A percentile compares a stretch with the other conserved stretches of the same genome.
These are phyloP conservation scores for Drosophila insularis DNA, from an alignment of 1,140 invertebrate species.

Conservation along the genomic window DNA sequence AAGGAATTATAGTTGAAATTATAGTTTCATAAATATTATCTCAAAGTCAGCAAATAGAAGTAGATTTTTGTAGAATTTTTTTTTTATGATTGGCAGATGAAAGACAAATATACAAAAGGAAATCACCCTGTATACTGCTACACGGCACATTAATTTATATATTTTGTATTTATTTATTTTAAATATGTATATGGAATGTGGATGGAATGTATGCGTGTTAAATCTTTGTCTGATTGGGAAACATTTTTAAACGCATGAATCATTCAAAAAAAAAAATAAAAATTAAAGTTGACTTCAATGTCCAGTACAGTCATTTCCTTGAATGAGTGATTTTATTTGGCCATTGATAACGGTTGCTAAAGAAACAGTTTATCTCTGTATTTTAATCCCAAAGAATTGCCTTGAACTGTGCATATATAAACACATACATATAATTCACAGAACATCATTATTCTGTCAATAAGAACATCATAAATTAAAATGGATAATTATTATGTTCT, in stretches of 20 bases:
- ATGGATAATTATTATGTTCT: too few relatives aligned
- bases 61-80: too few relatives aligned
- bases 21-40: too few relatives aligned
- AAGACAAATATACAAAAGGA: background rate
- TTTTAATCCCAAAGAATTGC: too few relatives aligned
- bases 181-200: background rate
- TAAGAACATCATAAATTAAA: too few relatives aligned
- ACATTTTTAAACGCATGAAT: background rate
- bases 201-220: background rate
- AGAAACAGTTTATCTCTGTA: background rate
- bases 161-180: constrained; percentile 6
- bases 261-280: background rate
- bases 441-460: too few relatives aligned
- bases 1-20: too few relatives aligned
- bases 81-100: too few relatives aligned
- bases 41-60: too few relatives aligned
- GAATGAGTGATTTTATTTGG: background rate
- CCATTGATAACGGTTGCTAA: background rate
- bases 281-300: background rate
- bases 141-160: background rate
- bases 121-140: background rate
- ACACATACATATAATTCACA: too few relatives aligned
- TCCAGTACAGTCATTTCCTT: background rate
- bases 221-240: constrained; percentile 5
- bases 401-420: too few relatives aligned